Conservation (phyloP, 2,797 vertebrate genomes). For the Clarias pachynema region DNA sequence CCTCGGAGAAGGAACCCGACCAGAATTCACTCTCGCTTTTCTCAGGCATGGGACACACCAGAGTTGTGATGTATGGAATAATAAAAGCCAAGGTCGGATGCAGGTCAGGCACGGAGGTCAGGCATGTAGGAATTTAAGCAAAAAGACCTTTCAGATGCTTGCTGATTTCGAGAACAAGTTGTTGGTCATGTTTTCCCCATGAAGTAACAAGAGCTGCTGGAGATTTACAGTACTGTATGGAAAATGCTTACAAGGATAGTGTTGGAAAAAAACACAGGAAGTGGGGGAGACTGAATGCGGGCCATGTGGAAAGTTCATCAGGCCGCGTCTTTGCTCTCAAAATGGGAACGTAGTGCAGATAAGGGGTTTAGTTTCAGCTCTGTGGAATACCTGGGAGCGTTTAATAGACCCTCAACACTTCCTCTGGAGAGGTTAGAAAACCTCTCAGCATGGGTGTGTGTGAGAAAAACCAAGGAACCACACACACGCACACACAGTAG, state of each 20-base stretch:
- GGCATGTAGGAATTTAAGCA: not conserved
- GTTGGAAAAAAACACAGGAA: conserved; percentile 65
- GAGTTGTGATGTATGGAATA: conserved; percentile 14
- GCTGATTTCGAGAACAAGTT: conserved; percentile 64
- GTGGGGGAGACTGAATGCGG: conserved; percentile 27
- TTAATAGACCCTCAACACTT: conserved; percentile 42
- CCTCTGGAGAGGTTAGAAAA: conserved; percentile 54
- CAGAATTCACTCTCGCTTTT: not conserved
- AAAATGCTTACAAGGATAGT: conserved; percentile 73
- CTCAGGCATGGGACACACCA: conserved; percentile 1
- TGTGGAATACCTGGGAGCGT: conserved; percentile 46
- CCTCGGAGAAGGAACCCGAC: not conserved
- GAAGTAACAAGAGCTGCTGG: conserved; percentile 67
- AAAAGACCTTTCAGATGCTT: conserved; percentile 63
- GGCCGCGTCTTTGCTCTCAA: conserved; percentile 3
- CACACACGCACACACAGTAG: conserved; percentile 42
- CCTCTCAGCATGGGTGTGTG: conserved; percentile 34
- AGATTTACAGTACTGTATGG: conserved; percentile 66
- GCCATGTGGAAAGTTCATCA: conserved; percentile 67
- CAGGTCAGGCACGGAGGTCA: not conserved
- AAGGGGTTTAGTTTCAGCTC: conserved; percentile 32
- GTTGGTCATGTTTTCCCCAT: conserved; percentile 75
- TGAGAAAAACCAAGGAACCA: conserved; percentile 37
- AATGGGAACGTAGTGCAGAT: not conserved
- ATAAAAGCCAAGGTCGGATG: conserved; percentile 4